Evolutionary conservation across 2,797 vertebrate genomes (phyloP).

Genomic region (Ceyx erithaca): DNA sequence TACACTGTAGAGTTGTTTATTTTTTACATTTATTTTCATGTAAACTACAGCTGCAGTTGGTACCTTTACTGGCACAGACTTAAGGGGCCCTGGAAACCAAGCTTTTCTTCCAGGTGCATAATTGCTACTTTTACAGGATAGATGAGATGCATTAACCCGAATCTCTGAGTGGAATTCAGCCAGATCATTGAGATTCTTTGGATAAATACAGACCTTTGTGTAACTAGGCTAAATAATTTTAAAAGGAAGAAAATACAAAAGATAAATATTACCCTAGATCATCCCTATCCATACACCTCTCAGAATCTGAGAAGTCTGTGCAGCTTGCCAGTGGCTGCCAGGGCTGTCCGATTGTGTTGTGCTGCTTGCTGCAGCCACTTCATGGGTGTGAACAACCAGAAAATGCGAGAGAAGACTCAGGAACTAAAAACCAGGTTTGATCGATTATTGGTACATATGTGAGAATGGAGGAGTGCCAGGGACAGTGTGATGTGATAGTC

Average conservation of each 20-base stretch:
- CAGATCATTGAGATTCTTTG: not conserved
- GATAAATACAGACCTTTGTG: not conserved
- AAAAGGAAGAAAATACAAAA: constrained; percentile 4
- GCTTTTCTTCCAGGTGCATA: constrained; percentile 6
- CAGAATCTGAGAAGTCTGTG: not conserved
- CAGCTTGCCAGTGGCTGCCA: not conserved
- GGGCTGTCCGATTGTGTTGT: not conserved
- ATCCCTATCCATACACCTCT: not conserved
- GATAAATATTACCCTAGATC: not conserved
- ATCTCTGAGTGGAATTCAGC: not conserved
- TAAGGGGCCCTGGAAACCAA: not conserved
- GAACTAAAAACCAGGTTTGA: not conserved
- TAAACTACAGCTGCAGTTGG: not conserved
- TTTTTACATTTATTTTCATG: not conserved
- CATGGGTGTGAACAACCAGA: not conserved
- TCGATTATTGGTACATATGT: not conserved
- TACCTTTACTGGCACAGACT: not conserved
- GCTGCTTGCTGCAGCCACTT: not conserved
- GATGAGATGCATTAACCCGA: constrained; percentile 7
- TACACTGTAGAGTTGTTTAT: not conserved
- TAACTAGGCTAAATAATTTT: not conserved
- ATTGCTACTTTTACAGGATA: not conserved
- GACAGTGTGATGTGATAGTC: not conserved
- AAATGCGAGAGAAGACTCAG: not conserved
- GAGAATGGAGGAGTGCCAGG: not conserved